A percentile compares a stretch with the other conserved stretches of the same genome.
phyloP scores from a whole-genome alignment of 2,113 vertebrate genomes.

The Callaeas wilsoni region DNA sequence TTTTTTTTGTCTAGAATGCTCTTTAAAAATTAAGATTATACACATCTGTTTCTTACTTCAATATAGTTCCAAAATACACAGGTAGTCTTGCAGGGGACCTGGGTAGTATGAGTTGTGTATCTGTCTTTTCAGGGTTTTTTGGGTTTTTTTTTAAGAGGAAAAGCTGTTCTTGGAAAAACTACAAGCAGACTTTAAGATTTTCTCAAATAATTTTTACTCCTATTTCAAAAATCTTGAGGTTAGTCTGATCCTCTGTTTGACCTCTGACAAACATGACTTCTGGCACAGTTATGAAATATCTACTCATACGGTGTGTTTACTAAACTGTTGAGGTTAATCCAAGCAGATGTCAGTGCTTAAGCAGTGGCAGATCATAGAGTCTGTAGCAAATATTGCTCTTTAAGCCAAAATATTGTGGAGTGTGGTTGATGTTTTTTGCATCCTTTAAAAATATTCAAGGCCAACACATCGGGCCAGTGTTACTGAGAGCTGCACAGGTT shows the following conservation, averaged over 20 bases:
- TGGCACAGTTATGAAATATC: conserved; percentile 36
- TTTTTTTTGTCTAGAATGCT: neutral
- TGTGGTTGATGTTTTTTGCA: neutral
- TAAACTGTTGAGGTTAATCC: conserved; percentile 34
- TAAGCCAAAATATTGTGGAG: conserved; percentile 25
- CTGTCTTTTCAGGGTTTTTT: neutral
- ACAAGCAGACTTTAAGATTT: neutral
- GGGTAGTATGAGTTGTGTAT: neutral
- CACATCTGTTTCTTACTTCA: neutral
- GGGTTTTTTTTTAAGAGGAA: neutral
- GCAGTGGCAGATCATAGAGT: neutral
- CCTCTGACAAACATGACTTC: conserved; percentile 20
- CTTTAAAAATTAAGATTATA: neutral
- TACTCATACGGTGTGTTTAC: conserved; percentile 39
- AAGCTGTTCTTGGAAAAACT: conserved; percentile 3
- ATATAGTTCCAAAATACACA: neutral
- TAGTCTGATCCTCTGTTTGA: conserved; percentile 30
- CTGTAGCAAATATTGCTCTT: neutral
- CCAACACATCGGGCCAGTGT: neutral
- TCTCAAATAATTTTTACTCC: neutral
- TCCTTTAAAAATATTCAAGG: neutral
- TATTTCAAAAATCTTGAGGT: conserved; percentile 8
- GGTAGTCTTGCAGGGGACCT: neutral
- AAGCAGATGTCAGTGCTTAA: conserved; percentile 18
- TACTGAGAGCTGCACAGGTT: neutral